Conservation (phyloP, 35 echinoderm and acorn worm genomes). For the Amphiura filiformis region DNA sequence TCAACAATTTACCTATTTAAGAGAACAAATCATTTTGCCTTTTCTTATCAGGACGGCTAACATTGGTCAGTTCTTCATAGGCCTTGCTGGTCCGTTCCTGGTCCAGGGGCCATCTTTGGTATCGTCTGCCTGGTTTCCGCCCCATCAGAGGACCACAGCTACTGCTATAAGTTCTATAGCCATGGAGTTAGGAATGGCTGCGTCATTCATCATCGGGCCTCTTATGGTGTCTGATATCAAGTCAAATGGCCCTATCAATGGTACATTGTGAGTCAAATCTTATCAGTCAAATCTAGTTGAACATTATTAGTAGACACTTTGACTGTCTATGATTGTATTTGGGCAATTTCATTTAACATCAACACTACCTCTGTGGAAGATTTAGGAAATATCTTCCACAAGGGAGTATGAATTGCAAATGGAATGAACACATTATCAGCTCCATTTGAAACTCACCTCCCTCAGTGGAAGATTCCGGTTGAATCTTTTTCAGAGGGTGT, state of each 20-base stretch:
- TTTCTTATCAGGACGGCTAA: conserved; percentile 63
- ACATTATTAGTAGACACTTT: conserved; percentile 27
- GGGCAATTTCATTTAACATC: too few relatives aligned
- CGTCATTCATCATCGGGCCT: conserved; percentile 70
- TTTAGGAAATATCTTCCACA: too few relatives aligned
- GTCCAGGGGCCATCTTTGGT: conserved; percentile 62
- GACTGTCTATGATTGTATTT: neutral
- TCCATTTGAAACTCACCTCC: too few relatives aligned
- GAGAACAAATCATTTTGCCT: neutral
- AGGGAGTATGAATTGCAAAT: too few relatives aligned
- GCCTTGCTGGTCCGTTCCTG: conserved; percentile 61
- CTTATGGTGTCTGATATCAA: too few relatives aligned
- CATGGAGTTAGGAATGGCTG: conserved; percentile 49
- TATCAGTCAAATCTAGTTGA: neutral
- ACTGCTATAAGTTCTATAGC: conserved; percentile 54
- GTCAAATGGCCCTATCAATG: too few relatives aligned
- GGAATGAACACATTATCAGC: too few relatives aligned
- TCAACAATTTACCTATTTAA: too few relatives aligned
- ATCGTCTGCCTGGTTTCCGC: conserved; percentile 72
- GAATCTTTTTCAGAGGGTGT: too few relatives aligned
- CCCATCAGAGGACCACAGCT: conserved; percentile 58
- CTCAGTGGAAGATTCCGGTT: too few relatives aligned
- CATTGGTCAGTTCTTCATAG: conserved; percentile 69
- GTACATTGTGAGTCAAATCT: conserved; percentile 42
- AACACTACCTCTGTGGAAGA: too few relatives aligned